A percentile compares a stretch with the other conserved stretches of the same genome.
Conservation (phyloP, 2,888 invertebrate species). For the Leptinotarsa tumamoca region DNA sequence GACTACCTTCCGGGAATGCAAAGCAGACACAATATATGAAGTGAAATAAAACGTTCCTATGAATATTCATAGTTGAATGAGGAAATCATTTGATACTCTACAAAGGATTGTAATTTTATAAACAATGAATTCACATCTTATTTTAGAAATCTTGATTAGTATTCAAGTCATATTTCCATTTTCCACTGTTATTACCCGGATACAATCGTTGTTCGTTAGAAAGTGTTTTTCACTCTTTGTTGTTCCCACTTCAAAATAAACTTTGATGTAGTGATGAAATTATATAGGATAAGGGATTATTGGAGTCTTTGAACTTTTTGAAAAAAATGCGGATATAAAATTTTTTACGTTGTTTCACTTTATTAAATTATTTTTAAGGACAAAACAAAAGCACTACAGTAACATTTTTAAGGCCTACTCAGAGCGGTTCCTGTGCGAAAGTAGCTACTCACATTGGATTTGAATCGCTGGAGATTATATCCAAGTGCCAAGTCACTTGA, state of each 20-base stretch:
- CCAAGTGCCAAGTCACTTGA: too few relatives aligned
- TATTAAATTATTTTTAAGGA: too few relatives aligned
- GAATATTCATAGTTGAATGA: not conserved
- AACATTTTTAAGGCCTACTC: too few relatives aligned
- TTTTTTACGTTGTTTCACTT: too few relatives aligned
- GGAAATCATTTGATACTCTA: not conserved
- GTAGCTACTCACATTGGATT: too few relatives aligned
- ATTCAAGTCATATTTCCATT: not conserved
- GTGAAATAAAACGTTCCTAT: not conserved
- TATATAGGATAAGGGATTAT: too few relatives aligned
- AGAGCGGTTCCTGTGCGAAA: too few relatives aligned
- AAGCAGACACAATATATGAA: not conserved
- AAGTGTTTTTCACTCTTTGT: not conserved
- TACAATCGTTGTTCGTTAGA: not conserved
- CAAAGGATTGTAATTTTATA: not conserved
- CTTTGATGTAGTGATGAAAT: too few relatives aligned
- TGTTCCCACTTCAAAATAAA: not conserved
- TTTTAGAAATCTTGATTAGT: not conserved
- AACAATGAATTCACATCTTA: not conserved
- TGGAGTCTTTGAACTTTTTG: too few relatives aligned
- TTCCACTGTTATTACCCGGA: not conserved
- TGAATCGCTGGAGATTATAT: too few relatives aligned
- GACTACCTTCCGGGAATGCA: not conserved
- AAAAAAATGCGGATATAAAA: too few relatives aligned
- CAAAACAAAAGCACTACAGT: too few relatives aligned